These are phyloP conservation scores for Craniophora ligustri DNA, from an alignment of 2,888 invertebrate genomes.

Conservation along the genomic window DNA sequence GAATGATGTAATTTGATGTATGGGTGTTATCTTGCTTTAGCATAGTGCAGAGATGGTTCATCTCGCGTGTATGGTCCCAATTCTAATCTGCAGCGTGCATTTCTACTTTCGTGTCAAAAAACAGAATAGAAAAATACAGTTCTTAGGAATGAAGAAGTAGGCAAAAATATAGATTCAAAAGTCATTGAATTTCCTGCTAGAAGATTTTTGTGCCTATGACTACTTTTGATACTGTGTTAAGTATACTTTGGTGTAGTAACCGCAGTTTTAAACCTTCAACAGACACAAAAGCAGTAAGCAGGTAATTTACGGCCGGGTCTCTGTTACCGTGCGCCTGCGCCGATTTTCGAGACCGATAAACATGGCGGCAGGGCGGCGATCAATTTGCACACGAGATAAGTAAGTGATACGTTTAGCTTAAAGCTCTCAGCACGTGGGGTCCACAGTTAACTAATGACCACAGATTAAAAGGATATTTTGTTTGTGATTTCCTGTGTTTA, in stretches of 20 bases:
- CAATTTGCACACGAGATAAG: slow-evolving; percentile 4
- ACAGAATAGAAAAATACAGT: too few species aligned
- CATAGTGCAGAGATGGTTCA: too few species aligned
- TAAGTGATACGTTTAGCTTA: not conserved
- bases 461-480: too few species aligned
- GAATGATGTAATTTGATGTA: not conserved
- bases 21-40: not conserved
- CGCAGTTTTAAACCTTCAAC: not conserved
- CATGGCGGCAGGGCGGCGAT: slow-evolving; percentile 1
- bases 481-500: too few species aligned
- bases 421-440: slow-evolving; percentile 10
- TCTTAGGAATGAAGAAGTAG: too few species aligned
- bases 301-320: not conserved
- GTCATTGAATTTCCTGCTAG: too few species aligned
- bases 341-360: slow-evolving; percentile 4
- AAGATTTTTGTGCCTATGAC: too few species aligned
- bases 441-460: slow-evolving; percentile 14
- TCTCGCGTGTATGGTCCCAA: too few species aligned
- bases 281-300: not conserved
- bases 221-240: too few species aligned
- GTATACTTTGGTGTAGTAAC: not conserved
- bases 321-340: slow-evolving; percentile 6
- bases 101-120: too few species aligned
- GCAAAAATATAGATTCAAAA: too few species aligned
- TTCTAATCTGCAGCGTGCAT: too few species aligned